Evolutionary conservation across 2,797 vertebrate genomes (phyloP).

Genomic region (Hybognathus amarus): DNA sequence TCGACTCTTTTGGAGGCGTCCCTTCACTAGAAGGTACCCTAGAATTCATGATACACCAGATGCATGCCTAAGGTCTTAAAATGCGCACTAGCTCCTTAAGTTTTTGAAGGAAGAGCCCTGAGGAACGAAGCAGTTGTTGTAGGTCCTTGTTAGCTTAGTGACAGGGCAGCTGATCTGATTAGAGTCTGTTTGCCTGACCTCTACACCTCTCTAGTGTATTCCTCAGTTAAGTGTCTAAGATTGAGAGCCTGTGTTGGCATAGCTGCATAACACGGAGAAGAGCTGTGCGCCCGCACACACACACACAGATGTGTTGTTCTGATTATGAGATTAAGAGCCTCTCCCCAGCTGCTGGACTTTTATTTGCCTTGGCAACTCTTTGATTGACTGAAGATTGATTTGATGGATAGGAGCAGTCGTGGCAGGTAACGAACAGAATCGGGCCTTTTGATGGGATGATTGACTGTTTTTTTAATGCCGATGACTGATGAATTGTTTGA

Average conservation of each 20-base stretch:
- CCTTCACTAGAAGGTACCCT: no score
- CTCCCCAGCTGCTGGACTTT: conserved; percentile 7
- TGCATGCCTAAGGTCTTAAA: background rate
- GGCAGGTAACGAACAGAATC: conserved; percentile 30
- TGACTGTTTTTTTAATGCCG: conserved; percentile 23
- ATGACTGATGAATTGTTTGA: conserved; percentile 37
- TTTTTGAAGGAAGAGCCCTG: conserved; percentile 1
- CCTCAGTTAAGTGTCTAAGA: conserved; percentile 27
- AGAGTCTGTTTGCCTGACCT: conserved; percentile 49
- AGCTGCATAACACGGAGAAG: conserved; percentile 9
- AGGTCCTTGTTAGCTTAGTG: conserved; percentile 10
- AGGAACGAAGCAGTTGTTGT: conserved; percentile 6
- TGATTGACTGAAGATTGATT: conserved; percentile 41
- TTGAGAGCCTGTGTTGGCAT: conserved; percentile 41
- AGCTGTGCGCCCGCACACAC: background rate
- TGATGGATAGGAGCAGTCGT: conserved; percentile 37
- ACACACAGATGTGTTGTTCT: conserved; percentile 8
- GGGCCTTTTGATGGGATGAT: conserved; percentile 45
- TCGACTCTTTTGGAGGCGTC: no score
- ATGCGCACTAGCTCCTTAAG: background rate
- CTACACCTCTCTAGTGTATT: conserved; percentile 39
- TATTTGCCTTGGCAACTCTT: conserved; percentile 18
- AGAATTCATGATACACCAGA: background rate
- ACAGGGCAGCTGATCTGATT: conserved; percentile 40
- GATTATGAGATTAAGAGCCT: conserved; percentile 24